Conservation (phyloP, 1,140 invertebrate genomes). For the Propsilocerus akamusi region DNA sequence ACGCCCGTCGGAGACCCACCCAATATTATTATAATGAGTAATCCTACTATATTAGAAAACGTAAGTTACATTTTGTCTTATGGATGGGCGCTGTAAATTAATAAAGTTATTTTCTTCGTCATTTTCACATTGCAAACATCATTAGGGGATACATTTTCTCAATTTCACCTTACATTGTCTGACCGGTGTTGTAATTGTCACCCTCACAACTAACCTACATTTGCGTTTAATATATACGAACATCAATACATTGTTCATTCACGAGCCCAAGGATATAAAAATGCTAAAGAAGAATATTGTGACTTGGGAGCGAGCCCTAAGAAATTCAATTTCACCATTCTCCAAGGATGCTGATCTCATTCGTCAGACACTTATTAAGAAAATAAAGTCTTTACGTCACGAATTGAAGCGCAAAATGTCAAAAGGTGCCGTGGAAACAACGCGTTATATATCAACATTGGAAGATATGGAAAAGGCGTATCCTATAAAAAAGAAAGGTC, state of each 20-base stretch:
- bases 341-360: conserved; percentile 7
- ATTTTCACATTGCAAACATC: neutral
- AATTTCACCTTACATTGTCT: conserved; percentile 39
- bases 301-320: conserved; percentile 7
- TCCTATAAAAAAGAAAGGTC: conserved; percentile 39
- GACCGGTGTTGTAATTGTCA: conserved; percentile 43
- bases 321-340: conserved; percentile 5
- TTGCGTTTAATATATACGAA: conserved; percentile 50
- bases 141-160: neutral
- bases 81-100: conserved; percentile 12
- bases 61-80: too few relatives aligned
- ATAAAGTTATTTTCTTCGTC: neutral
- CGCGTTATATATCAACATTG: neutral
- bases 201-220: conserved; percentile 41
- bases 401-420: conserved; percentile 1
- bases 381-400: neutral
- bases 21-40: conserved; percentile 75
- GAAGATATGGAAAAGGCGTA: conserved; percentile 28
- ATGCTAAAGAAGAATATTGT: conserved; percentile 5
- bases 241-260: conserved; percentile 29
- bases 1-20: conserved; percentile 81
- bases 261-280: conserved; percentile 5
- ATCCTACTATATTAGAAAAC: conserved; percentile 40
- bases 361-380: conserved; percentile 6
- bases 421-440: conserved; percentile 17